Base-by-base conservation (phyloP, 2,113 vertebrate genomes). In the Oostethus manadensis region DNA sequence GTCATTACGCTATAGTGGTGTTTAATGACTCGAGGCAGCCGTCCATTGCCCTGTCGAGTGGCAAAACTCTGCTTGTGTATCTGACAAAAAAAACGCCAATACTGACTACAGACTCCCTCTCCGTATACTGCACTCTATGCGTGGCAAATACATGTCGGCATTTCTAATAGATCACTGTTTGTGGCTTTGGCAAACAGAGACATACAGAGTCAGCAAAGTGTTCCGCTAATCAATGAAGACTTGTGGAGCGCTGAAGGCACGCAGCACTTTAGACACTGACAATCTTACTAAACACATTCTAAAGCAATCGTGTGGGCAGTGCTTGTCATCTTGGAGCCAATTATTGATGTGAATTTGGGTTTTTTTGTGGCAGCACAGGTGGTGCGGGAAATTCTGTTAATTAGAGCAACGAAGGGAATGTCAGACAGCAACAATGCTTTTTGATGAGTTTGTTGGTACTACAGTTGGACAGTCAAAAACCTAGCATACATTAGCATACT, bases 121-220 rank as follows among this genome's bases (percentile, higher is more conserved):
- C 35, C 29, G 2, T 53, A 61, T 21, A 53, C n/a, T 54, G 57
- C 17, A 59, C 60, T 47, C 5, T 0, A 20, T 22, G 29, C 61
- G 62, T 49, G 60, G 61, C 51, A 49, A 71, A 60, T 61, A 35
- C 57, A 33, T 45, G 40, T 53, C 33, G 59, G 51, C 62, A 51
- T 73, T 68, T 56, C 60, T 66, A 73, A 77, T 59, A 62, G 64
- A 29, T 74, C 47, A 71, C 68, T 68, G 74, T 72, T 72, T 72
- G 38, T 44, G 60, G 66, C 56, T 74, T 62, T 40, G 49, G 57
- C 70, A 76, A 76, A 75, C 43, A 38, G 20, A 47, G 60, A 63
- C 56, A 60, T 62, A 68, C 66, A 68, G 51, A 13, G 1, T 67
- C 62, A 42, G 35, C 61, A 58, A 68, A 70, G 48, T 60, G 60